A percentile compares a stretch with the other conserved stretches of the same genome.
Conservation (phyloP, 2,797 vertebrate genomes). For the Muscicapa comitata region DNA sequence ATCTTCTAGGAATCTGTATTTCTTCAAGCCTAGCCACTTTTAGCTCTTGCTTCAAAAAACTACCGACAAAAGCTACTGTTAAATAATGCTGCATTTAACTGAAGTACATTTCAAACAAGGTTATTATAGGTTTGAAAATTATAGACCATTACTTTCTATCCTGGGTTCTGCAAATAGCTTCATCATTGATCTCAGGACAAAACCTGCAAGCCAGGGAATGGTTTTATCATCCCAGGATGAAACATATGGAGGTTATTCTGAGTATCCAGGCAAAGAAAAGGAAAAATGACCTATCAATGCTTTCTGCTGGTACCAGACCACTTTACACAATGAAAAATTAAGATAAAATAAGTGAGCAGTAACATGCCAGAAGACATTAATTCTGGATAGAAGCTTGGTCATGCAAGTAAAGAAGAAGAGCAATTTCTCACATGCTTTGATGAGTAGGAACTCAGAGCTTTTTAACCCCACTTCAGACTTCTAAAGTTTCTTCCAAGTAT, state of each 20-base stretch:
- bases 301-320: neutral
- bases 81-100: neutral
- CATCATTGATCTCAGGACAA: neutral
- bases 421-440: neutral
- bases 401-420: neutral
- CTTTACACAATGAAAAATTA: neutral
- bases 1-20: neutral
- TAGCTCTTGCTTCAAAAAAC: neutral
- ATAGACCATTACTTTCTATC: neutral
- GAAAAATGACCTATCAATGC: neutral
- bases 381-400: neutral
- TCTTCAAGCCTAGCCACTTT: neutral
- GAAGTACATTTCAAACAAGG: neutral
- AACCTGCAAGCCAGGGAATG: neutral
- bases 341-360: neutral
- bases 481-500: neutral
- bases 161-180: neutral
- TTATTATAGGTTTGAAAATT: neutral
- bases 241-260: neutral
- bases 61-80: neutral
- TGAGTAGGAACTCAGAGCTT: neutral
- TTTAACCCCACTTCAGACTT: neutral
- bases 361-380: neutral
- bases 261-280: neutral
- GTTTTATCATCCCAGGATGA: neutral